Evolutionary conservation across 2,888 invertebrate genomes (phyloP), one percentile per base, ranked within the genome.

Genomic region (Hirtodrosophila duncani): DNA sequence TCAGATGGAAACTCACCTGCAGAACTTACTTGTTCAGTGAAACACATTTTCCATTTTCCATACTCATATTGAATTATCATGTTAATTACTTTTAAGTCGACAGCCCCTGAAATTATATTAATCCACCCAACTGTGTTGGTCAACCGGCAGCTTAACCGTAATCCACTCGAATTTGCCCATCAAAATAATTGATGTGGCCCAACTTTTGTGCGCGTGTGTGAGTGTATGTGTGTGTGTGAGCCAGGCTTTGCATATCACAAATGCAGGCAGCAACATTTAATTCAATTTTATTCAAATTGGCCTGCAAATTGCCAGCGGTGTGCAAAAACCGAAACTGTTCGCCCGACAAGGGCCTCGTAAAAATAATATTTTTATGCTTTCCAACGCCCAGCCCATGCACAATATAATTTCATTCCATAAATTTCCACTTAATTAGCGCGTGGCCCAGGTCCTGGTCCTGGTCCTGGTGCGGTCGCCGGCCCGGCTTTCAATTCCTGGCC

Each of bases 391-490:
- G 36, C 16, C 16, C 51, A 20, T 48, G 57, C 53, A 51, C 56
- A 59, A 55, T 63, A 61, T 63, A 70, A 78, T 70, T 74, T 74
- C 62, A 63, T 63, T 63, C 68, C 74, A 70, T 72, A 77, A 74
- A 70, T 78, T 78, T 74, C 78, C 74, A 70, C 66, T 75, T 75
- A 75, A 75, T 75, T 78, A 74, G 78, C 58, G 60, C n/a, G n/a
- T n/a, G 31, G 33, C 26, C 39, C n/a, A 21, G 2, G 13, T 33
- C 20, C 10, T 17, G 31, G 45, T 49, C 43, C 42, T 34, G 42
- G 52, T 65, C 50, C 49, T 33, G 37, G 16, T 17, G 23, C 24
- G 16, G 9, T 31, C 2, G 20, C 30, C 26, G 21, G 30, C 23
- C 17, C 14, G 5, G 30, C 42, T 38, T 33, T 24, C 20, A 44